Conservation (phyloP, 2,888 invertebrate species). For the Mactromeris polynyma region DNA sequence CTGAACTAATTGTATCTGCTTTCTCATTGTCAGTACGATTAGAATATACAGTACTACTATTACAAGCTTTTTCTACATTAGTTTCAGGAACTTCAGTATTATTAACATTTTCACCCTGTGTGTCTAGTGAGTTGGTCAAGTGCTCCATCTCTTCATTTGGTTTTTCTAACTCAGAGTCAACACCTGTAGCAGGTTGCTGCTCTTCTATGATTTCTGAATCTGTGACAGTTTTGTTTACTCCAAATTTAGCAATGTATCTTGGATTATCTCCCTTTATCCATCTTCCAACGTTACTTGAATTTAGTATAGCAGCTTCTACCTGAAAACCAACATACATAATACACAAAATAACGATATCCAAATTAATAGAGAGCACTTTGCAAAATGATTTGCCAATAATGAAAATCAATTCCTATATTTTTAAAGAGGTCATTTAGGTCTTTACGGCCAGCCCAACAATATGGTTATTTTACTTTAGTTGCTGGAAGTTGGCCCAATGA, state of each 20-base stretch:
- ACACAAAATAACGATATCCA: neutral
- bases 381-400: too few relatives aligned
- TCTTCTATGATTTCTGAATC: neutral
- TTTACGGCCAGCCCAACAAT: too few relatives aligned
- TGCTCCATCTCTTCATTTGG: neutral
- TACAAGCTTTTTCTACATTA: neutral
- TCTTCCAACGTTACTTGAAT: slow-evolving; percentile 97
- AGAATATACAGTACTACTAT: neutral
- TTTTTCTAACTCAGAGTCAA: neutral
- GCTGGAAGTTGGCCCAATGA: too few relatives aligned
- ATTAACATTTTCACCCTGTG: neutral
- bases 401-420: too few relatives aligned
- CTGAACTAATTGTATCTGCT: neutral
- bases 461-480: too few relatives aligned
- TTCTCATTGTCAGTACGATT: neutral
- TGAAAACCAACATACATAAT: slow-evolving; percentile 42
- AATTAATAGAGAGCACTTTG: too few relatives aligned
- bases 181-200: neutral
- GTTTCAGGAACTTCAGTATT: neutral
- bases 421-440: too few relatives aligned
- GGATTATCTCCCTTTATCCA: slow-evolving; percentile 90
- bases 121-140: neutral
- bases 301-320: slow-evolving; percentile 94
- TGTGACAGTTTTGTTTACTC: slow-evolving; percentile 25
- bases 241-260: slow-evolving; percentile 67